Percentiles rank a stretch among this genome's conserved stretches.
phyloP scores from a whole-genome alignment of 2,113 vertebrate genomes.

The Microcebus ravelobensis region DNA sequence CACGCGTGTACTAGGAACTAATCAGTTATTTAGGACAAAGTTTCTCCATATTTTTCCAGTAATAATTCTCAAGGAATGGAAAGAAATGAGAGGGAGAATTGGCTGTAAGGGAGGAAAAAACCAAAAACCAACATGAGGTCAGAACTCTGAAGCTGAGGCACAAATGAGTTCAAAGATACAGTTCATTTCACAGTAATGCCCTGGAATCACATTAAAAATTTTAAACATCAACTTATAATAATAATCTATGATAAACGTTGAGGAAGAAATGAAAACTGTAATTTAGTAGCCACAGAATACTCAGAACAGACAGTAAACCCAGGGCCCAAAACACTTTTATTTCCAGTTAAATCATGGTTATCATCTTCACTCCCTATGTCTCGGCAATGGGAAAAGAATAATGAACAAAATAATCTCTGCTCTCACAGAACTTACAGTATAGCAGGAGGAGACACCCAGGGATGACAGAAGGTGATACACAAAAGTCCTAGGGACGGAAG shows the following conservation, averaged over 20 bases:
- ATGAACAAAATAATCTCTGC: background rate
- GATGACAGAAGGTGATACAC: background rate
- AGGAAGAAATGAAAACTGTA: background rate
- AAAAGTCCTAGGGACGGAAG: background rate
- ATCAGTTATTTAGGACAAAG: background rate
- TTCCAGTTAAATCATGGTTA: background rate
- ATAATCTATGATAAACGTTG: background rate
- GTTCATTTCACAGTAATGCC: background rate
- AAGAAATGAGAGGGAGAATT: background rate
- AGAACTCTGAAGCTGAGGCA: background rate
- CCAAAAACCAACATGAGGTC: background rate
- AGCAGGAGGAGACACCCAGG: background rate
- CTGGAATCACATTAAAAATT: background rate
- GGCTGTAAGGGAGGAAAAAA: background rate
- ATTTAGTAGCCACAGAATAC: background rate
- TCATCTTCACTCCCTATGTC: background rate
- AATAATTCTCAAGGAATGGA: background rate
- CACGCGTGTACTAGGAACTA: fast-evolving
- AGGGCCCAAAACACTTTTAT: background rate
- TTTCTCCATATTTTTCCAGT: background rate
- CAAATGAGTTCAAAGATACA: background rate
- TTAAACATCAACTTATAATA: background rate
- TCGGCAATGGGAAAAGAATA: background rate
- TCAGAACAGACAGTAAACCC: background rate
- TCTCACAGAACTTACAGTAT: fast-evolving